Base-by-base conservation (phyloP, 2,888 invertebrate species). In the Pinctada fucata region DNA sequence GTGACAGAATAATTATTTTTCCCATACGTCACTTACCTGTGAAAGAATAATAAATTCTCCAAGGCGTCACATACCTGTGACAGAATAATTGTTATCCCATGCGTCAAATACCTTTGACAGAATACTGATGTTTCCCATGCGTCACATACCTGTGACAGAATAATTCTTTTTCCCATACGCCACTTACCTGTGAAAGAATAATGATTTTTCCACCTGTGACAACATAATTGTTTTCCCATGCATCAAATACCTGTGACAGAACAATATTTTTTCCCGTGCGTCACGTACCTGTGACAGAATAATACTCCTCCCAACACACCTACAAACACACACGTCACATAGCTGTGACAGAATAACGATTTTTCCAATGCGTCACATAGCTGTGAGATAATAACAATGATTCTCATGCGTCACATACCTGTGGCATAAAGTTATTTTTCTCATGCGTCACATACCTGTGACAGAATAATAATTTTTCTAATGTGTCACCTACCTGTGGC, bases 401-500 rank as follows among this genome's bases (percentile, higher is more conserved):
- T n/a, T n/a, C 58, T 10, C 58, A 10, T 8, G 58, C 13, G 8
- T 13, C 10, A 58, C 58, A 58, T 10, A 58, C 58, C 13, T 58
- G 58, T 10, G 58, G 8, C 8, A 10, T 58, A 58, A 10, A n/a
- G 16, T 66, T n/a, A 31, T n/a, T 66, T 13, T 58, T 8, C n/a
- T 66, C 16, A 16, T 6, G 8, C 16, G 31, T 31, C 71, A 10
- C 58, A 13, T 8, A 58, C 66, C 8, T 16, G 31, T 13, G 13
- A 6, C 66, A 66, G 2, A n/a, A 66, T 13, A 13, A 8, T 2
- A 13, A n/a, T 13, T n/a, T 13, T 2, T 8, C 3, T 68, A 3
- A 67, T 16, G 10, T n/a, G 6, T 31, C 31, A 31, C 31, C 79
- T 79, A 89, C 89, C 66, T 76, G 72, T 45, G 84, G 80, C 68